Percentiles rank a stretch among this genome's conserved stretches.
Evolutionary conservation across 2,113 vertebrate genomes (phyloP).

Genomic region (Chrysochloris asiatica): DNA sequence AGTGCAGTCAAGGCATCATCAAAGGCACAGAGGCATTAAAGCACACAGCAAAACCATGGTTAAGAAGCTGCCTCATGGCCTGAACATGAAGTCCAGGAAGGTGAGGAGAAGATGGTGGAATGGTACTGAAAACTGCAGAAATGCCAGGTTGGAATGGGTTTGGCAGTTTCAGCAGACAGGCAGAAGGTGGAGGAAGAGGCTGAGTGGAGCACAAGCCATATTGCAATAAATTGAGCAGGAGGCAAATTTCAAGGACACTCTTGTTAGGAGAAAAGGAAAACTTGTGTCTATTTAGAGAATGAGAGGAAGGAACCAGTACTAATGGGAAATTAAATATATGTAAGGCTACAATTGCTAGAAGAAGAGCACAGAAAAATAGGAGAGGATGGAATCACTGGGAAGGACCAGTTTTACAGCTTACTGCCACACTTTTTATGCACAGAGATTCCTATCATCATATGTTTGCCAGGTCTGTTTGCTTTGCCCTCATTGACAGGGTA

Average conservation of each 20-base stretch:
- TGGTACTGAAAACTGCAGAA: not conserved
- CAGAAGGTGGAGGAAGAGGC: rapidly evolving
- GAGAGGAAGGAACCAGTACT: not conserved
- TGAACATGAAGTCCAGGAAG: not conserved
- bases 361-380: not conserved
- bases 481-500: constrained; percentile 58
- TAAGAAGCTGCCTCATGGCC: not conserved
- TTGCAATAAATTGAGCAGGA: not conserved
- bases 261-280: not conserved
- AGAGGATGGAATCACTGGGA: constrained; percentile 18
- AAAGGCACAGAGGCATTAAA: constrained; percentile 17
- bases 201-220: not conserved
- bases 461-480: constrained; percentile 34
- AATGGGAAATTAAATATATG: not conserved
- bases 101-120: not conserved
- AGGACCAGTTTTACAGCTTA: constrained; percentile 59
- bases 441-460: constrained; percentile 60
- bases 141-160: not conserved
- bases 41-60: not conserved
- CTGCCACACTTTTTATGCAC: constrained; percentile 5
- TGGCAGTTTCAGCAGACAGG: not conserved
- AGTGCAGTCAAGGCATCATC: not conserved
- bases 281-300: not conserved
- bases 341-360: not conserved
- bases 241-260: not conserved